These are phyloP conservation scores for Ianthella basta DNA, from an alignment of 37 sponge, comb jelly and placozoan genomes.

Conservation along the genomic window DNA sequence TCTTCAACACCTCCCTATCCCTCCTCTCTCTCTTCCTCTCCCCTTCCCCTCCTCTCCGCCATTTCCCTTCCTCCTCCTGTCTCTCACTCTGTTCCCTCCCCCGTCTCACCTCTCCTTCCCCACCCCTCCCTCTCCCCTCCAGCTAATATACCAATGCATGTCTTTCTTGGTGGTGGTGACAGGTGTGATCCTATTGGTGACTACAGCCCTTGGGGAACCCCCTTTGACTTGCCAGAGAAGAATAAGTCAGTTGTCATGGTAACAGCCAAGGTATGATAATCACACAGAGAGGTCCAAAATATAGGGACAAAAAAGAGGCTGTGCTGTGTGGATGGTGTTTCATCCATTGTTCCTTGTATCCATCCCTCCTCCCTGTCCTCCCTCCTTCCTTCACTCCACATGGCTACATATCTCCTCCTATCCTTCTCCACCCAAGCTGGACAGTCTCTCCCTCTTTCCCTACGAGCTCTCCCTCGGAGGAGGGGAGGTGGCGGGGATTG, in stretches of 20 bases:
- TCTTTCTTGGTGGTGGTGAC: not conserved
- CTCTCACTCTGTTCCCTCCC: not conserved
- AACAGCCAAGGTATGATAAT: conserved; percentile 55
- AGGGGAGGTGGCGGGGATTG: conserved; percentile 69
- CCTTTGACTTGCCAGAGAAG: conserved; percentile 37
- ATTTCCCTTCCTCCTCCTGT: not conserved
- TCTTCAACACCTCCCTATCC: not conserved
- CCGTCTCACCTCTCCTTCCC: not conserved
- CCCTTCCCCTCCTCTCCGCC: not conserved
- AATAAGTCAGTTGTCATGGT: conserved; percentile 43
- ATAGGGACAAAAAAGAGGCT: too few species aligned
- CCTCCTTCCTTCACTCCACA: too few species aligned
- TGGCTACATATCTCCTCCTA: too few species aligned
- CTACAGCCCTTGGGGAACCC: conserved; percentile 64
- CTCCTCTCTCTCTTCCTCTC: not conserved
- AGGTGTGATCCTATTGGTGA: conserved; percentile 77
- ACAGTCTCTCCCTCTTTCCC: not conserved
- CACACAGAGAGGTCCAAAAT: not conserved
- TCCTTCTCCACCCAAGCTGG: not conserved
- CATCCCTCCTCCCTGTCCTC: too few species aligned
- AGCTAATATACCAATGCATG: too few species aligned
- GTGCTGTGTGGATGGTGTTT: too few species aligned
- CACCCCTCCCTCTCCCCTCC: not conserved
- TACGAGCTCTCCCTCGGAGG: not conserved
- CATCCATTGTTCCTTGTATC: too few species aligned